Evolutionary conservation across 2,113 vertebrate species (phyloP), one percentile per base, ranked within the genome.

Genomic region (Megatriorchis doriae): DNA sequence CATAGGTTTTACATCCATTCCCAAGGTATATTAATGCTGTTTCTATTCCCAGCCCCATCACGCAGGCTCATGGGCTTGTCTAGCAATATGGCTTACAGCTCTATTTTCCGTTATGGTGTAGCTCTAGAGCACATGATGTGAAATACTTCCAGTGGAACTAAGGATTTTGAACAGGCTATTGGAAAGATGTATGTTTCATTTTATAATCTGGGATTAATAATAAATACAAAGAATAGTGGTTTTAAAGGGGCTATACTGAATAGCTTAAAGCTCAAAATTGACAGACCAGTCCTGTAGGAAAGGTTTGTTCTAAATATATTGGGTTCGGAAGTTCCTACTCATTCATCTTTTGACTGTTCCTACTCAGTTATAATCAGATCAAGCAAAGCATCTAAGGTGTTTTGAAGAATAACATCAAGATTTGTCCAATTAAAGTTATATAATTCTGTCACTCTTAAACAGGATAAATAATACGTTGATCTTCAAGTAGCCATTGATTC

Each of bases 191-290:
- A 34, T 38, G 56, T 52, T 92, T 73, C 17, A n/a, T 86, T 93
- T 88, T 79, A 52, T 95, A 94, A 93, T 96, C 56, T 81, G 42
- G 23, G 91, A 87, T 96, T 94, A 81, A 63, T 81, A 74, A 55
- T 89, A 79, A 86, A 79, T 86, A 61, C 56, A 84, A 62, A 70
- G 65, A 84, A 71, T 9, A 84, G 59, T 26, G 32, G 27, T 74
- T 91, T 93, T 93, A 38, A 70, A 71, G 32, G 14, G 21, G 22
- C 65, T 81, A 1, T 36, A n/a, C 22, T 38, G 36, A 81, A 40
- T 25, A 73, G 58, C 10, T 77, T 55, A 78, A 86, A 47, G 68
- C 55, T 50, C 42, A 40, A n/a, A 95, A 91, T 19, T n/a, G 77
- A 38, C 65, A 59, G 27, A 36, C 38, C 32, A 27, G 59, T 61